Conservation (phyloP, 2,888 invertebrate species). For the Caenorhabditis sp. region DNA sequence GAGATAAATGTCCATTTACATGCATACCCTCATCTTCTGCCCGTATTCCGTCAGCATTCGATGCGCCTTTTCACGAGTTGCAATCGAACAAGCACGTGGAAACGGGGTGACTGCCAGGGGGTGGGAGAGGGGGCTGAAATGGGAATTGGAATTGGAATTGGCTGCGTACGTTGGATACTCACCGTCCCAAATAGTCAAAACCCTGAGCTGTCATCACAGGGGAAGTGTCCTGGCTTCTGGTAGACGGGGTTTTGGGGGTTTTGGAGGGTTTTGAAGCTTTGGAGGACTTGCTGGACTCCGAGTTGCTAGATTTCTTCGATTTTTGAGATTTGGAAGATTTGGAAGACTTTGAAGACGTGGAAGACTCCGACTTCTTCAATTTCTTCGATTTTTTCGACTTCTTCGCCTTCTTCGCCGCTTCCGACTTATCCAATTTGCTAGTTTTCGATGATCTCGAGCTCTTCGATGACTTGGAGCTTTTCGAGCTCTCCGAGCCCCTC, state of each 20-base stretch:
- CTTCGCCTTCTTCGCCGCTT: not conserved
- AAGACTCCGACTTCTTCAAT: slow-evolving; percentile 1
- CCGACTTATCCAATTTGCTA: not conserved
- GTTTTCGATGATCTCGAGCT: not conserved
- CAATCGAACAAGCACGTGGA: slow-evolving; percentile 2
- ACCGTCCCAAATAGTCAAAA: too few relatives aligned
- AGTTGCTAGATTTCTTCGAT: not conserved
- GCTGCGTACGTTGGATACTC: not conserved
- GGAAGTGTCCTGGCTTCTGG: too few relatives aligned
- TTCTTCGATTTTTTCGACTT: slow-evolving; percentile 2
- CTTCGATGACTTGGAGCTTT: not conserved
- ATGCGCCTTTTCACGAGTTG: not conserved
- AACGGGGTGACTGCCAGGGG: slow-evolving; percentile 8
- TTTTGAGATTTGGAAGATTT: not conserved
- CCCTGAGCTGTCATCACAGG: not conserved
- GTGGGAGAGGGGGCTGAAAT: slow-evolving; percentile 21
- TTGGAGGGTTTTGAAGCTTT: too few relatives aligned
- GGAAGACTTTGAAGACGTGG: not conserved
- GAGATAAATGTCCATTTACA: too few relatives aligned
- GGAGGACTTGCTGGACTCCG: too few relatives aligned
- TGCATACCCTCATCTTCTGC: slow-evolving; percentile 4
- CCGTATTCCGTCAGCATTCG: not conserved
- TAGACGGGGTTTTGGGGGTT: too few relatives aligned
- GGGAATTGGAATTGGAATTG: not conserved
- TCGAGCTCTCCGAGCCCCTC: too few relatives aligned